Evolutionary conservation across 2,113 vertebrate species (phyloP).

Genomic region (Corapipo altera): DNA sequence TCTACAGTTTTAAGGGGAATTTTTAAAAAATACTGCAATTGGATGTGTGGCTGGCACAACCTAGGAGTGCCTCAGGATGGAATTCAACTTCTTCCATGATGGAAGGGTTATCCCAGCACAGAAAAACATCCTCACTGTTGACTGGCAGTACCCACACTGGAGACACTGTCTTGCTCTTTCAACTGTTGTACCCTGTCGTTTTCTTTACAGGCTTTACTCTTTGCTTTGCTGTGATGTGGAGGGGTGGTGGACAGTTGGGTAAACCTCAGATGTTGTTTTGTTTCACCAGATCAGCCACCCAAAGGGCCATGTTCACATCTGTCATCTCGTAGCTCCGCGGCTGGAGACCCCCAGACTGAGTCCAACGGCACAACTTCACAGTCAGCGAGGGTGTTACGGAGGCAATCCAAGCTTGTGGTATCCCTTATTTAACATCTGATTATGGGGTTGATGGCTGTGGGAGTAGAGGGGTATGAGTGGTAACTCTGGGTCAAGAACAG

Average conservation of each 20-base stretch:
- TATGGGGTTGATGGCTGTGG: neutral
- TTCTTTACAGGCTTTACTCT: neutral
- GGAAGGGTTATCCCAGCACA: neutral
- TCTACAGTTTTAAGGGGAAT: neutral
- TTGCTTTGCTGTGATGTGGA: neutral
- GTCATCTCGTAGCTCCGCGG: constrained; percentile 73
- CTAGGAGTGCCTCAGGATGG: neutral
- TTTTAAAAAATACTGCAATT: neutral
- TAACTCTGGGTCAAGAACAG: neutral
- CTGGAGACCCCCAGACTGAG: constrained; percentile 71
- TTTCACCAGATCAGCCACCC: constrained; percentile 77
- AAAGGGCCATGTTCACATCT: constrained; percentile 83
- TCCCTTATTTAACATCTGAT: neutral
- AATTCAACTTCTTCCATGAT: neutral
- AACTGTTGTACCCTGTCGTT: neutral
- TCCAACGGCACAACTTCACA: constrained; percentile 46
- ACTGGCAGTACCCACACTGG: rapidly evolving
- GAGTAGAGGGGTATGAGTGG: neutral
- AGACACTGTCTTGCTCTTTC: neutral
- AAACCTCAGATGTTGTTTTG: neutral
- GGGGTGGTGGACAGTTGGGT: neutral
- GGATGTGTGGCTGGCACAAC: neutral
- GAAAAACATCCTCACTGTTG: neutral
- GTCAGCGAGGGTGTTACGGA: constrained; percentile 64
- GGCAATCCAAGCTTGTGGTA: constrained; percentile 89